A percentile compares a stretch with the other conserved stretches of the same genome.
These are phyloP conservation scores for Sminthopsis crassicaudata DNA, from an alignment of 2,113 vertebrate genomes.

Conservation along the genomic window DNA sequence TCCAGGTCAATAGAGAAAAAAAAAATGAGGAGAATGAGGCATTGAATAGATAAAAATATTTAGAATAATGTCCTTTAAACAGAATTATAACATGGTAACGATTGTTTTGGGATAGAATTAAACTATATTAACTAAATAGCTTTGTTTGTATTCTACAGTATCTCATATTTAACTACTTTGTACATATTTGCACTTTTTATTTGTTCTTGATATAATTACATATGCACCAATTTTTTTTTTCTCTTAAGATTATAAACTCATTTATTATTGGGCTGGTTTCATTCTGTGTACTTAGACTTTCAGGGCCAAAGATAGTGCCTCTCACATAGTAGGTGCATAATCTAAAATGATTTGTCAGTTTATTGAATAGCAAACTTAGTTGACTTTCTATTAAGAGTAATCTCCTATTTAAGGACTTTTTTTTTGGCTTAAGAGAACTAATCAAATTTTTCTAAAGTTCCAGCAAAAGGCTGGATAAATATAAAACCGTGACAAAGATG, in stretches of 20 bases:
- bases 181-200: neutral
- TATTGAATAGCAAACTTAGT: neutral
- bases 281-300: neutral
- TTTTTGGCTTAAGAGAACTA: neutral
- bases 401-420: neutral
- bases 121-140: neutral
- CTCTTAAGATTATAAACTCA: neutral
- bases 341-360: neutral
- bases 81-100: neutral
- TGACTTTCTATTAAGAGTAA: neutral
- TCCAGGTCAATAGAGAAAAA: slow-evolving; percentile 41
- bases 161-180: neutral
- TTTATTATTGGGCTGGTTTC: neutral
- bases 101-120: neutral
- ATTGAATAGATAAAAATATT: neutral
- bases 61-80: neutral
- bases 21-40: slow-evolving; percentile 38
- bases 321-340: neutral
- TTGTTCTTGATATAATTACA: neutral
- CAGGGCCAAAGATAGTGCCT: neutral
- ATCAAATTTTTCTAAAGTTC: neutral
- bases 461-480: neutral
- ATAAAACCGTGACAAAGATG: neutral
- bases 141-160: neutral
- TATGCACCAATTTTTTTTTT: neutral